Base-by-base conservation (phyloP, 2,113 vertebrate genomes). In the Genyomyrus donnyi region DNA sequence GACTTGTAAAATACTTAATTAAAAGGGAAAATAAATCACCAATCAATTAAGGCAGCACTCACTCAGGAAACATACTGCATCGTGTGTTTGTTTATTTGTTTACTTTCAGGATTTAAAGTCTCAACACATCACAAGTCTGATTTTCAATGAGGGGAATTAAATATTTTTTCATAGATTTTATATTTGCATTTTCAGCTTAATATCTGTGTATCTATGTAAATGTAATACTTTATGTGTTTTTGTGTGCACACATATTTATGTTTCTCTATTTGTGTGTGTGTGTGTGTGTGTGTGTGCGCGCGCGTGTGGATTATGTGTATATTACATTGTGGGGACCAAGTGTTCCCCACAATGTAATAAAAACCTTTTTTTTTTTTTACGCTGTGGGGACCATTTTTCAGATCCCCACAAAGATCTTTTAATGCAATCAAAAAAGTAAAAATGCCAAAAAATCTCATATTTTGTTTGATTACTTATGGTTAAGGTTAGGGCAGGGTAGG, bases 1-100 rank as follows among this genome's bases (percentile, higher is more conserved):
- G n/a, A 19, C 83, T 87, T 87, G 85, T 53, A 87, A 87, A 87
- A 87, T 66, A 45, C 39, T 35, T 48, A 89, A 66, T 89, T 74
- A 89, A 89, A 66, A 70, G 13, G 42, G 62, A n/a, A 89, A 46
- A 70, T 58, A 56, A 35, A 88, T 62, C 87, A 88, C 74, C 31
- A 24, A 58, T 56, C 35, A 56, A 56, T 88, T 58, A 24, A 66
- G 87, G 50, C 50, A 88, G 5, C 42, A 52, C 49, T 31, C 49
- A 85, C 42, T 19, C 83, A 85, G 21, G 42, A 48, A 48, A 46
- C 45, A 13, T 10, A 24, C 83, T 48, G 83, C 39, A n/a, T 85
- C 3, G n/a, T 31, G 46, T 35, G 9, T 35, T 87, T 31, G 31
- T 53, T 86, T 27, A 13, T 86, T 53, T 87, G n/a, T 35, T 87